These are phyloP conservation scores for Argya squamiceps DNA, from an alignment of 2,797 vertebrate genomes.

Conservation along the genomic window DNA sequence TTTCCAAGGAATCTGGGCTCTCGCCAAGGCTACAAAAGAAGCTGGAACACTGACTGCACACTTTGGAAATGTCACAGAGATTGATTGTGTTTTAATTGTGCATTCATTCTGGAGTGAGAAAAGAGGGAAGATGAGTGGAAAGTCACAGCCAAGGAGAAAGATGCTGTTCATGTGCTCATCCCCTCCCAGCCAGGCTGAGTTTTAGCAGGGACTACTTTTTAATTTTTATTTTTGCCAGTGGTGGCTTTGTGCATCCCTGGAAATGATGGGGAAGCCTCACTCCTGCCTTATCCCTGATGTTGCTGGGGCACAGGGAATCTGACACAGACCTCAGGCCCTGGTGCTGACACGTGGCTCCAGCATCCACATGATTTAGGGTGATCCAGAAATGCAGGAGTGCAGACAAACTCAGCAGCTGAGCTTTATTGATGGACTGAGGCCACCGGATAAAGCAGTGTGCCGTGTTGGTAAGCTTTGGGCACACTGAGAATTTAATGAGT, in stretches of 20 bases:
- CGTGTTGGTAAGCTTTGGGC: conserved; percentile 68
- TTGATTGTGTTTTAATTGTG: conserved; percentile 33
- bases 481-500: conserved; percentile 67
- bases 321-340: rapidly evolving
- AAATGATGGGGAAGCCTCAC: neutral
- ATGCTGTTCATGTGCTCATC: neutral
- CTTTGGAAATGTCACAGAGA: conserved; percentile 14
- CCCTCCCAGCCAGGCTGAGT: neutral
- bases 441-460: conserved; percentile 37
- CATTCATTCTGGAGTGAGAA: neutral
- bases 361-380: conserved; percentile 27
- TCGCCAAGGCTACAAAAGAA: neutral
- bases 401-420: conserved; percentile 28
- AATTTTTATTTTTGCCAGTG: neutral
- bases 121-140: neutral
- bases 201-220: neutral
- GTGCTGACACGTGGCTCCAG: neutral
- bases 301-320: neutral
- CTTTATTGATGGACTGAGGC: conserved; percentile 67
- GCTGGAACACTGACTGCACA: neutral
- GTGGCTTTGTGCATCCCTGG: neutral
- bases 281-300: neutral
- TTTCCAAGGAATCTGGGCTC: neutral
- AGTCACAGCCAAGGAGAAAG: neutral
- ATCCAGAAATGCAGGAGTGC: conserved; percentile 22